phyloP scores from a whole-genome alignment of 2,113 vertebrate species.

The Erinaceus europaeus region DNA sequence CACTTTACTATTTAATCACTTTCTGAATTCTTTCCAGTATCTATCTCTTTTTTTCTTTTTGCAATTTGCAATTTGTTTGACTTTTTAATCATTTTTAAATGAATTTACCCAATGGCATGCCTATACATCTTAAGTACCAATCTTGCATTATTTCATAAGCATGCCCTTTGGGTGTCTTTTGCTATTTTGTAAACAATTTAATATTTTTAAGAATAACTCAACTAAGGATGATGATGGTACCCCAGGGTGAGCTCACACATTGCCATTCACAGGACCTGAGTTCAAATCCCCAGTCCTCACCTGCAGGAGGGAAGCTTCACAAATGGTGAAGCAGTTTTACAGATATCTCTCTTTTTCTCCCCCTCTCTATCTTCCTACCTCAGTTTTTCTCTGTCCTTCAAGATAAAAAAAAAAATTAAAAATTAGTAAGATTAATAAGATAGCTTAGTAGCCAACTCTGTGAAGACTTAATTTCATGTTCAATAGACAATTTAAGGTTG shows the following conservation, averaged over 20 bases:
- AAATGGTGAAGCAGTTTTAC: too few relatives aligned
- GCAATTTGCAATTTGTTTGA: constrained; percentile 21
- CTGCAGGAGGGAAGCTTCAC: too few relatives aligned
- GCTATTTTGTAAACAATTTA: background rate
- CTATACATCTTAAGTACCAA: constrained; percentile 10
- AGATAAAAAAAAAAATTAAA: too few relatives aligned
- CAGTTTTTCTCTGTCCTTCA: too few relatives aligned
- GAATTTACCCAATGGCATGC: background rate
- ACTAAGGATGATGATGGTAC: too few relatives aligned
- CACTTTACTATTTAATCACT: background rate
- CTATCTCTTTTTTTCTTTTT: background rate
- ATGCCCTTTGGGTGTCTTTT: background rate
- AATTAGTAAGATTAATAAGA: too few relatives aligned
- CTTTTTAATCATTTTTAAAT: constrained; percentile 28
- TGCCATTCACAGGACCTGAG: too few relatives aligned
- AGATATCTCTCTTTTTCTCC: too few relatives aligned
- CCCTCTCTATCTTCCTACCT: too few relatives aligned
- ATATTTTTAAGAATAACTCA: background rate
- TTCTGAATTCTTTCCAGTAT: background rate
- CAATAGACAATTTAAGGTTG: background rate
- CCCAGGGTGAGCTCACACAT: too few relatives aligned
- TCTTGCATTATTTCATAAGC: background rate
- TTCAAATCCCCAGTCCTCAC: too few relatives aligned
- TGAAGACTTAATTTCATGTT: background rate
- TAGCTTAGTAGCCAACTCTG: background rate